Evolutionary conservation across 2,888 invertebrate species (phyloP).

Genomic region (Mimas tiliae): DNA sequence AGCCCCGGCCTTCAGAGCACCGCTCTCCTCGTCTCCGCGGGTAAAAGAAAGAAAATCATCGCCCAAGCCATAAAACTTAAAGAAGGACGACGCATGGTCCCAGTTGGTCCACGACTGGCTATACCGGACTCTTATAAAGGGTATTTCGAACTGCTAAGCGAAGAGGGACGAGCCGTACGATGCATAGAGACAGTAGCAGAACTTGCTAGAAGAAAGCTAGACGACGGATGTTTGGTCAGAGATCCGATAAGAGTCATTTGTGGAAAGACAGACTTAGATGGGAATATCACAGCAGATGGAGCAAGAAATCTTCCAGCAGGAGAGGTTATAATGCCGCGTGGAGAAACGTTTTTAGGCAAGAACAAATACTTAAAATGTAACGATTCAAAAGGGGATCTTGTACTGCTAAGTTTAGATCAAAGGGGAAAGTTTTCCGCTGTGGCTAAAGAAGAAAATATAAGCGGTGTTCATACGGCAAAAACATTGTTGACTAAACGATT

Average conservation of each 20-base stretch:
- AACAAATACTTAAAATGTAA: slow-evolving; percentile 94
- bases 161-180: slow-evolving; percentile 95
- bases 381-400: slow-evolving; percentile 92
- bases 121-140: slow-evolving; percentile 96
- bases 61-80: slow-evolving; percentile 96
- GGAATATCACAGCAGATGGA: slow-evolving; percentile 87
- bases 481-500: slow-evolving; percentile 95
- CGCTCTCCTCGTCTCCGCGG: slow-evolving; percentile 93
- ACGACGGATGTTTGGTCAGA: slow-evolving; percentile 91
- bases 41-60: slow-evolving; percentile 93
- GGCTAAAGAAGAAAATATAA: slow-evolving; percentile 96
- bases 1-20: slow-evolving; percentile 94
- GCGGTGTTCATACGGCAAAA: slow-evolving; percentile 96
- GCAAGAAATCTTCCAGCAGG: slow-evolving; percentile 92
- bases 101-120: slow-evolving; percentile 92
- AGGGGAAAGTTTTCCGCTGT: slow-evolving; percentile 96
- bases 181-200: slow-evolving; percentile 95
- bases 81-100: slow-evolving; percentile 92
- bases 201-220: slow-evolving; percentile 89
- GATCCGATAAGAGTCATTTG: slow-evolving; percentile 90
- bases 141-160: slow-evolving; percentile 96
- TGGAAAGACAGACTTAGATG: slow-evolving; percentile 86
- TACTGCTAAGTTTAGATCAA: slow-evolving; percentile 93
- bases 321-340: slow-evolving; percentile 92
- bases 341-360: slow-evolving; percentile 88